Evolutionary conservation across 2,888 invertebrate genomes (phyloP).

Genomic region (Ellobium chinense): DNA sequence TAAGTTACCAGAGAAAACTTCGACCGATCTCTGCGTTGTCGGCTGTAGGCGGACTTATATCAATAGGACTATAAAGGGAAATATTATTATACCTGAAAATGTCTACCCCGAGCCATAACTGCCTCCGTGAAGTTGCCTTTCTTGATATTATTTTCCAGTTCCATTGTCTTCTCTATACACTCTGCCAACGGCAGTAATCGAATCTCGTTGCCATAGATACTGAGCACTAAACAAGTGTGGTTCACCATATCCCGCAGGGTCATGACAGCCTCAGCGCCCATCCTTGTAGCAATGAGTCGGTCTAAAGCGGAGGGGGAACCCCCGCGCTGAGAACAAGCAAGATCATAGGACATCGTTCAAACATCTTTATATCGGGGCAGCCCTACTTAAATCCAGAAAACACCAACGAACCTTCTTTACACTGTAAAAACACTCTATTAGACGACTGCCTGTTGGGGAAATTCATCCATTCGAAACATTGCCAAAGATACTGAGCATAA

Average conservation of each 20-base stretch:
- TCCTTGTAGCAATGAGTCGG: slow-evolving; percentile 20
- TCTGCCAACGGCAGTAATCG: background rate
- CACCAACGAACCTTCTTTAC: too few relatives aligned
- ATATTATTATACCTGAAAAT: slow-evolving; percentile 43
- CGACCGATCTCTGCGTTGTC: too few relatives aligned
- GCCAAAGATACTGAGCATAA: too few relatives aligned
- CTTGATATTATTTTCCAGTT: background rate
- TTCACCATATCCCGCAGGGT: slow-evolving; percentile 1
- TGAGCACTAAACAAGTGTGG: background rate
- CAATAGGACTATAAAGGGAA: too few relatives aligned
- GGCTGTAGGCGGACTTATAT: too few relatives aligned
- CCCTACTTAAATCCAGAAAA: too few relatives aligned
- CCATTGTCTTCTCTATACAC: background rate
- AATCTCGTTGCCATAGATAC: background rate
- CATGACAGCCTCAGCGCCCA: slow-evolving; percentile 32
- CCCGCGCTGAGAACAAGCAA: slow-evolving; percentile 29
- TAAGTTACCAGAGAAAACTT: too few relatives aligned
- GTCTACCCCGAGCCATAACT: background rate
- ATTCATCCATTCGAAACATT: too few relatives aligned
- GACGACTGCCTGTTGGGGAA: too few relatives aligned
- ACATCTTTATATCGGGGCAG: too few relatives aligned
- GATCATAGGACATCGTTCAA: too few relatives aligned
- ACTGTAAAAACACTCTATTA: too few relatives aligned
- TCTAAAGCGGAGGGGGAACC: slow-evolving; percentile 39
- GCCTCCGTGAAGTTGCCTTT: slow-evolving; percentile 21